phyloP scores from a whole-genome alignment of 2,113 vertebrate genomes.

The Oreotragus oreotragus region DNA sequence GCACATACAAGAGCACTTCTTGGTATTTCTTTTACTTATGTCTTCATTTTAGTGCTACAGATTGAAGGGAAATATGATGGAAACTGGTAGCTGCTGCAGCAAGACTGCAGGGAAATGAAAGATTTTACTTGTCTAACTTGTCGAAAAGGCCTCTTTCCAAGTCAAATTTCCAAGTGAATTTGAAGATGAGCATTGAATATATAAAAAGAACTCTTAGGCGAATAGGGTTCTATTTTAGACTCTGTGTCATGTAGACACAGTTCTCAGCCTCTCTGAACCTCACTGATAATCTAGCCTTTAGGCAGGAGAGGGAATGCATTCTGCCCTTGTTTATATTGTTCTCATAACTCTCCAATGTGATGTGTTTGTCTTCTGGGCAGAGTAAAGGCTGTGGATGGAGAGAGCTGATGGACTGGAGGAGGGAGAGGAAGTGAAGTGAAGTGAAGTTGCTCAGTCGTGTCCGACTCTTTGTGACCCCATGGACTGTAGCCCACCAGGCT shows the following conservation, averaged over 20 bases:
- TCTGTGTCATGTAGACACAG: background rate
- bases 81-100: background rate
- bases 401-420: background rate
- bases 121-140: background rate
- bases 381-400: background rate
- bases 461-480: too few relatives aligned
- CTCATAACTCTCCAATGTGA: background rate
- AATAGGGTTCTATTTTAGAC: background rate
- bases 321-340: background rate
- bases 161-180: constrained; percentile 29
- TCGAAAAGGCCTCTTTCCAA: background rate
- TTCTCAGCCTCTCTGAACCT: background rate
- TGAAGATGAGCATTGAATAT: background rate
- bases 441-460: too few relatives aligned
- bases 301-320: background rate
- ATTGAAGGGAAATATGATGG: background rate
- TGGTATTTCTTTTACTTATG: background rate
- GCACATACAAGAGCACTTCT: background rate
- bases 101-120: background rate
- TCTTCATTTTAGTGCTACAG: background rate
- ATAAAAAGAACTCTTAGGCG: background rate
- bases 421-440: background rate
- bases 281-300: background rate
- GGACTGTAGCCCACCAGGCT: too few relatives aligned
- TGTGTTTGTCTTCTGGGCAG: background rate